A percentile compares a stretch with the other conserved stretches of the same genome.
phyloP scores from a whole-genome alignment of 2,113 vertebrate genomes.

The Turnix velox region DNA sequence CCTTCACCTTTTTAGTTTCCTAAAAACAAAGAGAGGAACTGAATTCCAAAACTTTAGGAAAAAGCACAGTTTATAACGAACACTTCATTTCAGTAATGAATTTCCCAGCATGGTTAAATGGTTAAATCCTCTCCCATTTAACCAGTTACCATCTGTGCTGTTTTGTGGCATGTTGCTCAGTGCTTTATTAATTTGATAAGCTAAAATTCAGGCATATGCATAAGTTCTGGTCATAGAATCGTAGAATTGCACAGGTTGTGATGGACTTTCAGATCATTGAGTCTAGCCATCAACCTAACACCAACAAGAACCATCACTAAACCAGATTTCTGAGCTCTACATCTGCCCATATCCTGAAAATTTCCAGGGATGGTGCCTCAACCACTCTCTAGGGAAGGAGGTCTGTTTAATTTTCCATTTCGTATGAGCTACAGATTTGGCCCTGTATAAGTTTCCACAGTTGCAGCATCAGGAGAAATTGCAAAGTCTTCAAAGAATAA shows the following conservation, averaged over 20 bases:
- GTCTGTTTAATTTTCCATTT: too few species aligned
- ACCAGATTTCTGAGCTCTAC: too few species aligned
- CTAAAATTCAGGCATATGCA: not conserved
- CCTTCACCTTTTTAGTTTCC: not conserved
- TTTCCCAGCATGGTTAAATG: not conserved
- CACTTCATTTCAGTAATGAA: not conserved
- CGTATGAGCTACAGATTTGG: not conserved
- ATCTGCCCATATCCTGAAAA: too few species aligned
- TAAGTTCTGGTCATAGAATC: too few species aligned
- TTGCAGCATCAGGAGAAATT: not conserved
- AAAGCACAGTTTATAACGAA: not conserved
- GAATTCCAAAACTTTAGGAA: not conserved
- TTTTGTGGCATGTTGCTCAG: not conserved
- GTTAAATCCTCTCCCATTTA: not conserved
- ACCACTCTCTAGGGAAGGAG: too few species aligned
- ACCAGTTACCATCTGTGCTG: not conserved
- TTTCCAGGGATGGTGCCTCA: too few species aligned
- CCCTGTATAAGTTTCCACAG: not conserved
- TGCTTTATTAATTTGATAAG: not conserved
- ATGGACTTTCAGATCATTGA: too few species aligned
- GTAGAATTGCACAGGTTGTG: too few species aligned
- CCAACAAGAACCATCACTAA: too few species aligned
- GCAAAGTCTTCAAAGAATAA: not conserved
- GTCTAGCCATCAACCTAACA: too few species aligned
- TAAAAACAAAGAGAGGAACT: not conserved